A percentile compares a stretch with the other conserved stretches of the same genome.
Evolutionary conservation across 2,888 invertebrate species (phyloP).

Genomic region (Agrochola lychnidis): DNA sequence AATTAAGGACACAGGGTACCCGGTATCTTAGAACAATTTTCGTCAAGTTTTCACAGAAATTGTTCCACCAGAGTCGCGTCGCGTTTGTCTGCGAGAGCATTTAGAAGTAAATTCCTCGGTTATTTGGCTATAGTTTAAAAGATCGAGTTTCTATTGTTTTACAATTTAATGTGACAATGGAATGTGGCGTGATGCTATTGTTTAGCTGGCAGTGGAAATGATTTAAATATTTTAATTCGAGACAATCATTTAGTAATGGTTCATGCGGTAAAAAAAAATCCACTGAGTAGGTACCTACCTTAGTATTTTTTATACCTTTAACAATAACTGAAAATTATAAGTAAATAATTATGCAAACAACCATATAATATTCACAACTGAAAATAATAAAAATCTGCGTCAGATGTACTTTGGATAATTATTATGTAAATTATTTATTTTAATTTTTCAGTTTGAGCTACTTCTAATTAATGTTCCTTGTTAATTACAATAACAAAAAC

Average conservation of each 20-base stretch:
- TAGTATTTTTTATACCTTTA: background rate
- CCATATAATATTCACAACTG: background rate
- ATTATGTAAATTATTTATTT: constrained; percentile 5
- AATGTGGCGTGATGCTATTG: constrained; percentile 34
- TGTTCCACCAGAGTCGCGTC: too few species aligned
- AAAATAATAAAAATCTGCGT: background rate
- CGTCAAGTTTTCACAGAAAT: too few species aligned
- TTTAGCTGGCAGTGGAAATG: constrained; percentile 9
- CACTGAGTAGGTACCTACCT: background rate
- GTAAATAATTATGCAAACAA: background rate
- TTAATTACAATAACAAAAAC: constrained; percentile 33
- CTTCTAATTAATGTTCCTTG: constrained; percentile 11
- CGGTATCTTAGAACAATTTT: too few species aligned
- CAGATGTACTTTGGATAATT: background rate
- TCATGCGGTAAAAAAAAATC: background rate
- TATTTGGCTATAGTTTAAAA: background rate
- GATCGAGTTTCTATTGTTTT: constrained; percentile 13
- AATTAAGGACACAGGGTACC: background rate
- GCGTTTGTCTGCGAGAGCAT: too few species aligned
- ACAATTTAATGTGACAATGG: constrained; percentile 10
- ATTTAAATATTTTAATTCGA: background rate
- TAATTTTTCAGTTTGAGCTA: background rate
- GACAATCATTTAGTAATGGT: background rate
- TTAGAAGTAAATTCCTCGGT: background rate
- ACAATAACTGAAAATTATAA: background rate